phyloP scores from a whole-genome alignment of 2,113 vertebrate genomes.

The Todiramphus chloris region DNA sequence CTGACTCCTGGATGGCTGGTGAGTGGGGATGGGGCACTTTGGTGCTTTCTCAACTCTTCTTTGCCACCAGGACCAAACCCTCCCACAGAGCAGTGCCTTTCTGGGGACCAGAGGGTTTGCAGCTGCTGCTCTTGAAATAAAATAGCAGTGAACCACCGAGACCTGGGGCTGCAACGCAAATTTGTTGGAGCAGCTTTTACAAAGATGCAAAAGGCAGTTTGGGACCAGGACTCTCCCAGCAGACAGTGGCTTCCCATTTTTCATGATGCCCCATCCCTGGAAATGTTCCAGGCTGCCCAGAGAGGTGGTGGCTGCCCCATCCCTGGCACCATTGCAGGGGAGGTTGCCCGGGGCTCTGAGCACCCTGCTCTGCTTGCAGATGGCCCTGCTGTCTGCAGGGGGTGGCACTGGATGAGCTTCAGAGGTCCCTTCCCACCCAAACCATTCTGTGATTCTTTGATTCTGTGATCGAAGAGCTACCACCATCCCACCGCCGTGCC shows the following conservation, averaged over 20 bases:
- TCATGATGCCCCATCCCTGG: not conserved
- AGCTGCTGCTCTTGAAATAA: fast-evolving
- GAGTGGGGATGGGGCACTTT: fast-evolving
- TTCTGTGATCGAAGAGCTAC: fast-evolving
- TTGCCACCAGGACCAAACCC: too few relatives aligned
- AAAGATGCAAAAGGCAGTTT: not conserved
- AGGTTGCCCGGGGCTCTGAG: not conserved
- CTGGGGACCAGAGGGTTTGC: not conserved
- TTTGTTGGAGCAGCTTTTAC: not conserved
- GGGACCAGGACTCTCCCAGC: not conserved
- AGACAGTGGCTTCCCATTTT: not conserved
- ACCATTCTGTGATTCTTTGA: not conserved
- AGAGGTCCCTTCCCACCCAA: not conserved
- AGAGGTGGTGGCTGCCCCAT: not conserved
- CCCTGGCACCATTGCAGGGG: not conserved
- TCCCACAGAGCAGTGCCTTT: not conserved
- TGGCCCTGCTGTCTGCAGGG: not conserved
- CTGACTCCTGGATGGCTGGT: not conserved
- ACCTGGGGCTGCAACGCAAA: not conserved
- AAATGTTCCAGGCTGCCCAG: not conserved
- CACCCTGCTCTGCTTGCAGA: not conserved
- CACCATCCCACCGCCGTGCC: not conserved
- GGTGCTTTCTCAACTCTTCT: not conserved
- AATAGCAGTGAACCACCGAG: not conserved
- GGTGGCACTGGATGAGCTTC: not conserved